A percentile compares a stretch with the other conserved stretches of the same genome.
phyloP scores from a whole-genome alignment of 2,888 invertebrate genomes.

The Xanthostigma xanthostigma region DNA sequence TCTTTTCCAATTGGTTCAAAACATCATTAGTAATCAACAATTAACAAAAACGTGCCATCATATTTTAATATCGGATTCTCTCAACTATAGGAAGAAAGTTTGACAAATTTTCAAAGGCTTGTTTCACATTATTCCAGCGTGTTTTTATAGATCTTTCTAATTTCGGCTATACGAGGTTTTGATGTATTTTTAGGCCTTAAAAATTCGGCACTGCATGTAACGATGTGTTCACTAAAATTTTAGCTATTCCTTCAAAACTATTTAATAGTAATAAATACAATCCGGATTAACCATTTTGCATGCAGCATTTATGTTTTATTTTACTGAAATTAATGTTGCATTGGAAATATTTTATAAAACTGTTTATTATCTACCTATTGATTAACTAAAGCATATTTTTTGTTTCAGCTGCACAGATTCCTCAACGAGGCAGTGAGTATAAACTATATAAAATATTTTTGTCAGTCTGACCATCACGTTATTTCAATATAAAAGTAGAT shows the following conservation, averaged over 20 bases:
- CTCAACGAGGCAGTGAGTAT: slow-evolving; percentile 79
- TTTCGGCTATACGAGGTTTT: too few relatives aligned
- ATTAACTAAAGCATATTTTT: slow-evolving; percentile 23
- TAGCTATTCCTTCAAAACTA: neutral
- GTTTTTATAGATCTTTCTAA: too few relatives aligned
- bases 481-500: slow-evolving; percentile 9
- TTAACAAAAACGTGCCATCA: too few relatives aligned
- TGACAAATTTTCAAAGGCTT: too few relatives aligned
- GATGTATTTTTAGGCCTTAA: too few relatives aligned
- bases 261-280: neutral
- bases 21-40: too few relatives aligned
- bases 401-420: slow-evolving; percentile 77
- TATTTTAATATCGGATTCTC: too few relatives aligned
- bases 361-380: slow-evolving; percentile 12
- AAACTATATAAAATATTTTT: slow-evolving; percentile 11
- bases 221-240: too few relatives aligned
- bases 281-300: neutral
- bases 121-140: too few relatives aligned
- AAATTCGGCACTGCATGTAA: too few relatives aligned
- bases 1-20: too few relatives aligned
- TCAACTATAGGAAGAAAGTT: too few relatives aligned
- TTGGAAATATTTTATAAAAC: slow-evolving; percentile 1
- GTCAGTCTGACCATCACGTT: slow-evolving; percentile 6
- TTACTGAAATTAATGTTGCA: slow-evolving; percentile 2
- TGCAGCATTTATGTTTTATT: neutral